Evolutionary conservation across 1,140 invertebrate genomes (phyloP), one percentile per base, ranked within the genome.

Genomic region (Bombus huntii): DNA sequence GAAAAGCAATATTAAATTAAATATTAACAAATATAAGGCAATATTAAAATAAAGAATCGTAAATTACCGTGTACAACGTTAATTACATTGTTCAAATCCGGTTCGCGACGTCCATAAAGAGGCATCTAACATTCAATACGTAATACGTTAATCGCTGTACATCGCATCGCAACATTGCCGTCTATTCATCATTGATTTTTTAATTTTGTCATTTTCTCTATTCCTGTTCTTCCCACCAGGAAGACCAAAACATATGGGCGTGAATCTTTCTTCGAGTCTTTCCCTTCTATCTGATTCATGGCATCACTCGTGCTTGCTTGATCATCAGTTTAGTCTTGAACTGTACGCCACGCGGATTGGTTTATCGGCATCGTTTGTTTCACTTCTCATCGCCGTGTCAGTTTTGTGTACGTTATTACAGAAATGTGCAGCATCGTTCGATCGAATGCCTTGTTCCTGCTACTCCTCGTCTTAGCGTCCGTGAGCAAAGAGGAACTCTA

Each of bases 301-400:
- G 28, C 68, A 47, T 73, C 66, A 53, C 37, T 47, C 70, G 8
- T 68, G n/a, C 25, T 65, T 57, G 47, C 73, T 44, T 42, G 25
- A 34, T 53, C 47, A 53, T 42, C 77, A 72, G 68, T 80, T 85
- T 80, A 80, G 83, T 85, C 83, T 72, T 65, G 83, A 53, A 59
- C 83, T 42, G 68, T 37, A 65, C 42, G 66, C 53, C 53, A 62
- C 76, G 76, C 83, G 83, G 68, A 65, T 85, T 80, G 57, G 66
- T 85, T 59, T 85, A 80, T 73, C 68, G 18, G 22, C 31, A 37
- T 39, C n/a, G n/a, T 82, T 44, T 44, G 15, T 37, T 57, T 44
- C 37, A 15, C 15, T 44, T 2, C 1, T 37, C 25, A 10, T 37
- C 6, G 8, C 13, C 37, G 13, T 4, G n/a, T 34, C 15, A 4